phyloP scores from a whole-genome alignment of 2,888 invertebrate species.

The Euspilapteryx auroguttella region DNA sequence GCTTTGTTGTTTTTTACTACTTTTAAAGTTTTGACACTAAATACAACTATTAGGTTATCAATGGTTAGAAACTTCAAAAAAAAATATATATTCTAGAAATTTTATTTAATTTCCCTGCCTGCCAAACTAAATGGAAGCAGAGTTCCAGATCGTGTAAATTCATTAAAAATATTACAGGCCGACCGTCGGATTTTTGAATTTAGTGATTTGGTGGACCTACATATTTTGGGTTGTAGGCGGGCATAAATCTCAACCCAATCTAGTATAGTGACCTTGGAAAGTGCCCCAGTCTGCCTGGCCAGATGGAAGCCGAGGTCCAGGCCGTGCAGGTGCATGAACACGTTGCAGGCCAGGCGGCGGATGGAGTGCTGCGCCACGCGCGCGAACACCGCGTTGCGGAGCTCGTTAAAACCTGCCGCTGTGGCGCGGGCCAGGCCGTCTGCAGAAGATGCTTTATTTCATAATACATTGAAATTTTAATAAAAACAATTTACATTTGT shows the following conservation, averaged over 20 bases:
- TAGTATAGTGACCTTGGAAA: constrained; percentile 74
- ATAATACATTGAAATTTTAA: background rate
- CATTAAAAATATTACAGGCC: too few species aligned
- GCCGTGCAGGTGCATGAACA: constrained; percentile 93
- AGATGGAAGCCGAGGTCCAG: constrained; percentile 94
- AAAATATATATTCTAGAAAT: too few species aligned
- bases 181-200: too few species aligned
- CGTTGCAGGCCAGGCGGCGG: constrained; percentile 88
- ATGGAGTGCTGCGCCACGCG: constrained; percentile 97
- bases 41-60: too few species aligned
- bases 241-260: background rate
- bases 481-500: too few species aligned
- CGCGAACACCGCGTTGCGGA: constrained; percentile 97
- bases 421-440: constrained; percentile 93
- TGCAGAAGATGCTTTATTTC: constrained; percentile 41
- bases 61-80: too few species aligned
- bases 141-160: too few species aligned
- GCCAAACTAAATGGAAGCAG: too few species aligned
- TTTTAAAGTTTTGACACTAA: too few species aligned
- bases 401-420: constrained; percentile 91
- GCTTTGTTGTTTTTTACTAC: too few species aligned
- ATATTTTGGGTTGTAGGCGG: too few species aligned
- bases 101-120: background rate
- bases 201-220: too few species aligned
- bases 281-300: constrained; percentile 90